Evolutionary conservation across 2,797 vertebrate genomes (phyloP).

Genomic region (Odontamblyopus lacepedii): DNA sequence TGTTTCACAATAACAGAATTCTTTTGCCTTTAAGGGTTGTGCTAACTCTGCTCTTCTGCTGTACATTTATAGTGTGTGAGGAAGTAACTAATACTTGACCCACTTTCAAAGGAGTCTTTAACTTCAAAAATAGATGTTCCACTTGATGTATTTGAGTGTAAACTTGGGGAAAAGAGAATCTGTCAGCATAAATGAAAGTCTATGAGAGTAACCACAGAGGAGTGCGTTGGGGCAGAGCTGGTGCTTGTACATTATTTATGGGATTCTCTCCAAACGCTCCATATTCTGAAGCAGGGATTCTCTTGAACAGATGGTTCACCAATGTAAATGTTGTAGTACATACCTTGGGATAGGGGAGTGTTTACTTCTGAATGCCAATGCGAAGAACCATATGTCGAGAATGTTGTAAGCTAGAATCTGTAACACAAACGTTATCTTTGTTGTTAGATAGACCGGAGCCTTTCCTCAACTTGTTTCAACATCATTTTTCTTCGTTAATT

Average conservation of each 20-base stretch:
- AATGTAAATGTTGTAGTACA: slow-evolving; percentile 14
- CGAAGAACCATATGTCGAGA: neutral
- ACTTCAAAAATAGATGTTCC: slow-evolving; percentile 8
- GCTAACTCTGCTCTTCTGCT: slow-evolving; percentile 13
- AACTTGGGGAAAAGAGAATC: slow-evolving; percentile 34
- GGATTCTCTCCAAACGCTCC: slow-evolving; percentile 66
- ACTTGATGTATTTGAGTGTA: slow-evolving; percentile 25
- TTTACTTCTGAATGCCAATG: slow-evolving; percentile 17
- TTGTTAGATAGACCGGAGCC: neutral
- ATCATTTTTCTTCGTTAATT: neutral
- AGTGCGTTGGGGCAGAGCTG: slow-evolving; percentile 7
- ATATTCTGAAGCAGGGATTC: slow-evolving; percentile 63
- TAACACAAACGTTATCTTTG: neutral
- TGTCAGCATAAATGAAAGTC: slow-evolving; percentile 61
- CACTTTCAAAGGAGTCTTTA: slow-evolving; percentile 13
- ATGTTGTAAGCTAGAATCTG: neutral
- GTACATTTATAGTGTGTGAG: slow-evolving; percentile 11
- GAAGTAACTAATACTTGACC: slow-evolving; percentile 8
- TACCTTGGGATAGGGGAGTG: slow-evolving; percentile 5
- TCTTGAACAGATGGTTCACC: slow-evolving; percentile 63
- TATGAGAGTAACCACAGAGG: slow-evolving; percentile 35
- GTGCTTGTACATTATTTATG: slow-evolving; percentile 67
- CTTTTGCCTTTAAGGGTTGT: slow-evolving; percentile 1
- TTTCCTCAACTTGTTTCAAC: neutral
- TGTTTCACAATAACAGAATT: neutral